Evolutionary conservation across 2,888 invertebrate species (phyloP), one percentile per base, ranked within the genome.

Genomic region (Acleris sparsana): DNA sequence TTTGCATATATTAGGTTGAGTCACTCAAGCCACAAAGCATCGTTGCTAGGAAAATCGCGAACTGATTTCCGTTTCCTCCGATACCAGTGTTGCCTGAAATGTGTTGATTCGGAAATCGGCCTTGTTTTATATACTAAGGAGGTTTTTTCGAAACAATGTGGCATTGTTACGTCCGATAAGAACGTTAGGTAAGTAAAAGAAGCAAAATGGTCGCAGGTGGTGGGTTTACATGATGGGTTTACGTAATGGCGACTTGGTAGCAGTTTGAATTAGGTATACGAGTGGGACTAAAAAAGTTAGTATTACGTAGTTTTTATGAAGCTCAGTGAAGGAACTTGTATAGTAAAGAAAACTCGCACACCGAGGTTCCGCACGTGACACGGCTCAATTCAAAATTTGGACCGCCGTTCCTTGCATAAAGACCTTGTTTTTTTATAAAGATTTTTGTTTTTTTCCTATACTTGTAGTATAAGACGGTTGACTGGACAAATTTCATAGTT

Each of bases 91-190:
- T 58, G 39, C 56, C 63, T 65, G 64, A 62, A 58, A 68, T 70
- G 67, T 70, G 73, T 74, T 75, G 73, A 75, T 75, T 69, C 64
- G 56, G 60, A 63, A 62, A 57, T 16, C 46, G 16, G 22, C 39
- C 75, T 79, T 88, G 88, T 89, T 87, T 82, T 89, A 88, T 88
- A 89, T 84, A 88, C 86, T 83, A 52, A 68, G 62, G 63, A 57
- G 62, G 73, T 75, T 74, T 78, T n/a, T 66, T 61, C 68, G 71
- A 80, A 84, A 90, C 89, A 90, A 90, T 89, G 72, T 80, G n/a
- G 82, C 67, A 89, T 90, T 90, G 90, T 90, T 85, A 70, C 59
- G 13, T 65, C 64, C 66, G 88, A 87, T 87, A 87, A 87, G 79
- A 74, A 75, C 44, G 53, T 43, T 53, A 20, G 33, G 17, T n/a